These are phyloP conservation scores for Conistra vaccinii DNA, from an alignment of 2,888 invertebrate genomes.

Conservation along the genomic window DNA sequence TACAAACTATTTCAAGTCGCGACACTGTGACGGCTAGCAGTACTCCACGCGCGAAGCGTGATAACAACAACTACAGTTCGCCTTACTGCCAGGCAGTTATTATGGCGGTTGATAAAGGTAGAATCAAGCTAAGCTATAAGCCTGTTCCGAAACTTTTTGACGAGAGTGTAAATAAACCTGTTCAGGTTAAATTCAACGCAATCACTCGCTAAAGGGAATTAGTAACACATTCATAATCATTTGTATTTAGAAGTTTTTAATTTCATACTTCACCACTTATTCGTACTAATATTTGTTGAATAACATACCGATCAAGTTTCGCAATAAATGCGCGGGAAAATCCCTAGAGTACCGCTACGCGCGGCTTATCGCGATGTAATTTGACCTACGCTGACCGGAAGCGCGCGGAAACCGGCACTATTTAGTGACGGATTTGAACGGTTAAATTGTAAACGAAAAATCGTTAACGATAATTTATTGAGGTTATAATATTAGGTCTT, in stretches of 20 bases:
- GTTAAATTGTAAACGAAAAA: not conserved
- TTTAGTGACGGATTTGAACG: no score
- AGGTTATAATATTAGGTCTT: no score
- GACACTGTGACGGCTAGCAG: conserved; percentile 76
- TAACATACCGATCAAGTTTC: no score
- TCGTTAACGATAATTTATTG: no score
- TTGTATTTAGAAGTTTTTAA: not conserved
- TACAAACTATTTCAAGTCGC: conserved; percentile 74
- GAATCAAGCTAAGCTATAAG: not conserved
- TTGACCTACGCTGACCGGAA: no score
- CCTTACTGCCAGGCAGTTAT: conserved; percentile 75
- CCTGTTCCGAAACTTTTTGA: not conserved
- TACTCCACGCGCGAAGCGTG: conserved; percentile 76
- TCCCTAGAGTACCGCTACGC: no score
- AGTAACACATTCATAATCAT: not conserved
- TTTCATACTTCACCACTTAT: not conserved
- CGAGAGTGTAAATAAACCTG: not conserved
- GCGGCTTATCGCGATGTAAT: no score
- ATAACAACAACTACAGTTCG: conserved; percentile 44
- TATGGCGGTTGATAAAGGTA: conserved; percentile 73
- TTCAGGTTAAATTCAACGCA: not conserved
- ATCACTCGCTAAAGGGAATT: not conserved
- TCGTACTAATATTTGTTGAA: not conserved
- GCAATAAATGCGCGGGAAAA: no score
- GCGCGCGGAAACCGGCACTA: no score